Evolutionary conservation across 2,888 invertebrate species (phyloP), one percentile per base, ranked within the genome.

Genomic region (Nezara viridula): DNA sequence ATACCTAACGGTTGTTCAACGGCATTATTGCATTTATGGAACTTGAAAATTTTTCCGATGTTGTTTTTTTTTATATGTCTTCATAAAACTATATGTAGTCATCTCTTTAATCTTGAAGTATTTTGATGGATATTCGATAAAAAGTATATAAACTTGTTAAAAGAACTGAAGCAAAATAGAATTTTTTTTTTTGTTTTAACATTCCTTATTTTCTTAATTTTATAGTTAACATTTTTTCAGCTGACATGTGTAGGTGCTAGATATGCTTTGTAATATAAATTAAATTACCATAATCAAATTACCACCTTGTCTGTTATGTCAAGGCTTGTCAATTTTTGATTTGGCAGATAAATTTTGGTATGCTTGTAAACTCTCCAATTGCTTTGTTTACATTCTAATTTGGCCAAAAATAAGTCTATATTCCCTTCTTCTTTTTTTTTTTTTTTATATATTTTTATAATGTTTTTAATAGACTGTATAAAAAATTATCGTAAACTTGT

Each of bases 161-260:
- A 37, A n/a, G 40, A 27, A 60, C 27, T 60, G 32, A 86, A 86
- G 37, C 6, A 66, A 60, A 52, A 88, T 66, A 37, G n/a, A 60
- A 88, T 16, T 86, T 86, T 86, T 86, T 85, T 77, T 88, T 52
- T 77, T 88, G 44, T 77, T 81, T 77, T 85, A 32, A 60, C 66
- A 89, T 88, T 47, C 66, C 49, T 88, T 16, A 60, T 81, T 81
- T 81, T 81, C 19, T 81, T 81, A 81, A 16, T 44, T 44, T 81
- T 81, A 81, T 81, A 77, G 77, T 81, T 86, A 27, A 27, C 32
- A 60, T 88, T 81, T 73, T 21, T 89, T 89, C 89, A 89, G 89
- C 85, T 89, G 86, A 89, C 89, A 89, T 89, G 89, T 86, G 89
- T 89, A 86, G 85, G 85, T 89, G 89, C 86, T 89, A 88, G 88